A percentile compares a stretch with the other conserved stretches of the same genome.
These are phyloP conservation scores for Monopis laevigella DNA, from an alignment of 2,888 invertebrate genomes.

Conservation along the genomic window DNA sequence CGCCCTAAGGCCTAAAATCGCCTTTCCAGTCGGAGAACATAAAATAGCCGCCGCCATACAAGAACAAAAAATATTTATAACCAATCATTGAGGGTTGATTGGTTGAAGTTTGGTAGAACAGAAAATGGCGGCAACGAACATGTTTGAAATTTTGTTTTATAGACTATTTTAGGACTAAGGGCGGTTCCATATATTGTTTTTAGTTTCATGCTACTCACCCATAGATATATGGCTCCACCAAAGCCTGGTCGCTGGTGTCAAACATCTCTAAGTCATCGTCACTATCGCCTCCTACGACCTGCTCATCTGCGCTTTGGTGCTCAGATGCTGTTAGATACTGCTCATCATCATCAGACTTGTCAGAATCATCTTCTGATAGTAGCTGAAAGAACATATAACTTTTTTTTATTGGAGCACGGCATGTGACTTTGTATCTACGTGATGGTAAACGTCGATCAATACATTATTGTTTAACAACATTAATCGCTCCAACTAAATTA, in stretches of 20 bases:
- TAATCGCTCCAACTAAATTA: no score
- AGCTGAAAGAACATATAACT: slow-evolving; percentile 8
- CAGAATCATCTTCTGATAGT: slow-evolving; percentile 56
- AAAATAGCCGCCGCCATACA: no score
- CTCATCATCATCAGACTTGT: slow-evolving; percentile 33
- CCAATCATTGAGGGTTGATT: no score
- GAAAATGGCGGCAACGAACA: background rate
- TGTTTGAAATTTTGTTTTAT: background rate
- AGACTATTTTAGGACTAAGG: background rate
- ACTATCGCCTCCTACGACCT: no score
- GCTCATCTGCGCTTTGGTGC: no score
- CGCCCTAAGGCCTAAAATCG: no score
- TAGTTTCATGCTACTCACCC: slow-evolving; percentile 58
- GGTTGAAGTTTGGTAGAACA: background rate
- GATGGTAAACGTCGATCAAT: no score
- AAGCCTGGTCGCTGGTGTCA: slow-evolving; percentile 57
- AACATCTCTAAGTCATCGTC: slow-evolving; percentile 49
- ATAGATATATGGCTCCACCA: slow-evolving; percentile 68
- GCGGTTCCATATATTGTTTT: background rate
- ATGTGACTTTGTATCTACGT: no score
- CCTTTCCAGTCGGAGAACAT: no score
- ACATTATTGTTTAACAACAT: no score
- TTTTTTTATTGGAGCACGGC: no score
- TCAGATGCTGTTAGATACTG: slow-evolving; percentile 72
- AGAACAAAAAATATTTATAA: no score